Percentiles rank a stretch among this genome's conserved stretches.
Conservation (phyloP, 2,113 vertebrate genomes). For the Xiphophorus maculatus region DNA sequence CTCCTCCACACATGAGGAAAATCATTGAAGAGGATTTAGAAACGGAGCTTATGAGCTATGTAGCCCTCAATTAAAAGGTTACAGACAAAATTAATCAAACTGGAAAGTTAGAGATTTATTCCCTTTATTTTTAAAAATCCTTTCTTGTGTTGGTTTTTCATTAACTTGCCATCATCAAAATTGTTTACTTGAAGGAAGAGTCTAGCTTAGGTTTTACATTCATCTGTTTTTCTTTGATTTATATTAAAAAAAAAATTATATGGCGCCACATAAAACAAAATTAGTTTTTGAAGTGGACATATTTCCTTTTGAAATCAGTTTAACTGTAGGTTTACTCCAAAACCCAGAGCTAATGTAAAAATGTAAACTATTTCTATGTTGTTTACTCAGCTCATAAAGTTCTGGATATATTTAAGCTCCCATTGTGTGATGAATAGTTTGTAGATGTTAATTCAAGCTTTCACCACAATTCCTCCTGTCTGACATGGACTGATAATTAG, state of each 20-base stretch:
- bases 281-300: neutral
- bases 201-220: neutral
- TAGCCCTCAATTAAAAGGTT: too few relatives aligned
- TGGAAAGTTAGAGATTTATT: neutral
- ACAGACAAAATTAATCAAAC: neutral
- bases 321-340: constrained; percentile 31
- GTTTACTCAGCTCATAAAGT: constrained; percentile 57
- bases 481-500: constrained; percentile 60
- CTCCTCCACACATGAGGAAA: neutral
- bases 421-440: constrained; percentile 58
- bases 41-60: neutral
- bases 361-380: constrained; percentile 52
- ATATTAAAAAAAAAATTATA: neutral
- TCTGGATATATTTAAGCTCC: constrained; percentile 54
- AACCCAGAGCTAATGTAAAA: constrained; percentile 43
- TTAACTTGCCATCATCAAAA: neutral
- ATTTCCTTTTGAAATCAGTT: constrained; percentile 27
- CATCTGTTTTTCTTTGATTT: neutral
- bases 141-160: too few relatives aligned
- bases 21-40: neutral
- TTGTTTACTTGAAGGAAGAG: neutral
- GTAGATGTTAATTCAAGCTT: constrained; percentile 54
- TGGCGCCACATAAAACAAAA: neutral
- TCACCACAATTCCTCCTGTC: constrained; percentile 58
- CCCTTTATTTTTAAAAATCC: neutral